phyloP scores from a whole-genome alignment of 2,888 invertebrate genomes.

The Drepana falcataria region DNA sequence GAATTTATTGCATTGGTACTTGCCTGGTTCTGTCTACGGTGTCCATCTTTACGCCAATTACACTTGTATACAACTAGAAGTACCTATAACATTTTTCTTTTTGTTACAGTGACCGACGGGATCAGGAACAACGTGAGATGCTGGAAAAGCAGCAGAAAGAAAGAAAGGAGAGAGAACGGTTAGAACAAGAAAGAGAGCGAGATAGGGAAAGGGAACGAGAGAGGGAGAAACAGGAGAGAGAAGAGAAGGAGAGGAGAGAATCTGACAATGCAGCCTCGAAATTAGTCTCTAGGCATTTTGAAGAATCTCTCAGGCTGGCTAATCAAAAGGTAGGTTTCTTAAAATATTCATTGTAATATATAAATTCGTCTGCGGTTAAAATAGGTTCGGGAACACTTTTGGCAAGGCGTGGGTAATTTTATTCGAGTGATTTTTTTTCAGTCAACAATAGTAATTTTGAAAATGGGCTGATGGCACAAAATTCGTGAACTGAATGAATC shows the following conservation, averaged over 20 bases:
- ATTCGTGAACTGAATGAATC: too few relatives aligned
- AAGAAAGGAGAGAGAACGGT: conserved; percentile 80
- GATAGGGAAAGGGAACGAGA: conserved; percentile 72
- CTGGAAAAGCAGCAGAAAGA: conserved; percentile 84
- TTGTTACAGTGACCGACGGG: conserved; percentile 67
- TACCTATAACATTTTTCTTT: conserved; percentile 14
- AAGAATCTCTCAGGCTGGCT: conserved; percentile 88
- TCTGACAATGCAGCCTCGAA: conserved; percentile 86
- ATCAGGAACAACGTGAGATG: conserved; percentile 79
- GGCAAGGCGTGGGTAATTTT: too few relatives aligned
- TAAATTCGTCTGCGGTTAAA: too few relatives aligned
- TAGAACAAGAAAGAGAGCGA: conserved; percentile 79
- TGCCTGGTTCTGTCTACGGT: too few relatives aligned
- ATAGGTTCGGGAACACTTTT: too few relatives aligned
- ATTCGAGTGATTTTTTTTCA: too few relatives aligned
- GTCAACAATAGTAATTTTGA: too few relatives aligned
- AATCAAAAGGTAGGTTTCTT: conserved; percentile 82
- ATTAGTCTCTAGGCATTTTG: conserved; percentile 93
- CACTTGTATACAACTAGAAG: neutral
- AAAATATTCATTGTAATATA: neutral
- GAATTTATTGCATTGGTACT: too few relatives aligned
- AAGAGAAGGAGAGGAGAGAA: conserved; percentile 80
- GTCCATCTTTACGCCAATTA: neutral
- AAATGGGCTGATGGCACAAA: too few relatives aligned
- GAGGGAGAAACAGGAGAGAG: conserved; percentile 74